These are phyloP conservation scores for Perodicticus potto DNA, from an alignment of 2,797 vertebrate species.

Conservation along the genomic window DNA sequence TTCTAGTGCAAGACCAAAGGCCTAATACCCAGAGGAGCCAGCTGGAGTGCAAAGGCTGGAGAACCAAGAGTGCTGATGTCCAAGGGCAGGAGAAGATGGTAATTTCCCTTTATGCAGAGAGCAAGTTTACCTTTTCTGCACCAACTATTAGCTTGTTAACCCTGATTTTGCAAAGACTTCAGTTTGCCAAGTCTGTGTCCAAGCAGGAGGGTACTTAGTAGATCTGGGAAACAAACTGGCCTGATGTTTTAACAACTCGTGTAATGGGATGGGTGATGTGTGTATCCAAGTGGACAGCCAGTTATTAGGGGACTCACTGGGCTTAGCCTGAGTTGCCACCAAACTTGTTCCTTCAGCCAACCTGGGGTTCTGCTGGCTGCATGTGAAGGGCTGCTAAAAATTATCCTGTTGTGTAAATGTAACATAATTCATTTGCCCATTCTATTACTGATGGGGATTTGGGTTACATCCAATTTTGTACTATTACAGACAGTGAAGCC, in stretches of 20 bases:
- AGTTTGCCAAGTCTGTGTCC: neutral
- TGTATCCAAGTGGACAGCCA: neutral
- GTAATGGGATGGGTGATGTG: neutral
- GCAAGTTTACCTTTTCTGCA: neutral
- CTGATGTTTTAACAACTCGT: neutral
- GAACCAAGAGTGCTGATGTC: no score
- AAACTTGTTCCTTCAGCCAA: neutral
- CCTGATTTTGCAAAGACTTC: neutral
- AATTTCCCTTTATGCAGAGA: neutral
- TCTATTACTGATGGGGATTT: neutral
- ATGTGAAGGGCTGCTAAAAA: neutral
- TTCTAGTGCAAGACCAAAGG: neutral
- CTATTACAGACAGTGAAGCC: neutral
- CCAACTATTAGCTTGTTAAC: neutral
- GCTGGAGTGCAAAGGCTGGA: neutral
- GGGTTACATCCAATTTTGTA: neutral
- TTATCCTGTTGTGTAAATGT: neutral
- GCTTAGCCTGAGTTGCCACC: neutral
- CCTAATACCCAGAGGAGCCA: neutral
- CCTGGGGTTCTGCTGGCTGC: neutral
- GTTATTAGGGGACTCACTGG: no score
- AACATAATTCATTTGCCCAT: neutral
- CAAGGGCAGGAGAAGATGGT: neutral
- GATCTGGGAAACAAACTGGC: neutral
- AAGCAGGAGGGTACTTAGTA: neutral